Percentiles rank a stretch among this genome's conserved stretches.
Evolutionary conservation across 2,888 invertebrate genomes (phyloP).

Genomic region (Agrilus biguttatus): DNA sequence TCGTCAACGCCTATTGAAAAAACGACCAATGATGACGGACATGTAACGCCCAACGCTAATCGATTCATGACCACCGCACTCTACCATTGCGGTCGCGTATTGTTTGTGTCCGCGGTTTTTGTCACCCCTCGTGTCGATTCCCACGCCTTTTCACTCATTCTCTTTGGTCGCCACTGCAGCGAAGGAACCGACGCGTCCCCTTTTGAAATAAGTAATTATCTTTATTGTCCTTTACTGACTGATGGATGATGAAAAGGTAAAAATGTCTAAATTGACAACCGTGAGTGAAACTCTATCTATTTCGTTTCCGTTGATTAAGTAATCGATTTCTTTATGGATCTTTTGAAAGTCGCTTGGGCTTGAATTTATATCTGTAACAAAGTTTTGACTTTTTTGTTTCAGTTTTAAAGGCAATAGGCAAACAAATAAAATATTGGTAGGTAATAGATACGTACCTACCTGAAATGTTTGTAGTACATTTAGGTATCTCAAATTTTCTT

Average conservation of each 20-base stretch:
- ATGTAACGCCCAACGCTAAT: conserved; percentile 14
- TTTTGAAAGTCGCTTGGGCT: no score
- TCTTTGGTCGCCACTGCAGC: conserved; percentile 4
- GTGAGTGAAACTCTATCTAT: conserved; percentile 1
- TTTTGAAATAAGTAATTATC: conserved; percentile 4
- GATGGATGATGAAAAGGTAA: conserved; percentile 11
- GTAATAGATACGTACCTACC: background rate
- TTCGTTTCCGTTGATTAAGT: no score
- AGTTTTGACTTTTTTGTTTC: no score
- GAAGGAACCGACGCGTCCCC: no score
- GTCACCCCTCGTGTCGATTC: conserved; percentile 15
- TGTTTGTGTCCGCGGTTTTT: conserved; percentile 10
- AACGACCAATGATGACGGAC: conserved; percentile 13
- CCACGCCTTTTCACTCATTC: conserved; percentile 10
- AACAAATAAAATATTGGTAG: conserved; percentile 4
- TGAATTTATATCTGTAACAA: no score
- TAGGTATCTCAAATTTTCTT: no score
- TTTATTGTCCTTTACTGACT: conserved; percentile 11
- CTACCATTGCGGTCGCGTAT: conserved; percentile 16
- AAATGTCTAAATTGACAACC: conserved; percentile 14
- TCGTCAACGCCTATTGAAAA: conserved; percentile 6
- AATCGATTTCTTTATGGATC: no score
- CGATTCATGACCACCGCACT: conserved; percentile 13
- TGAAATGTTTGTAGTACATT: no score
- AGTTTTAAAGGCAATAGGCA: no score